Evolutionary conservation across 2,797 vertebrate genomes (phyloP).

Genomic region (Rhinoraja longicauda): DNA sequence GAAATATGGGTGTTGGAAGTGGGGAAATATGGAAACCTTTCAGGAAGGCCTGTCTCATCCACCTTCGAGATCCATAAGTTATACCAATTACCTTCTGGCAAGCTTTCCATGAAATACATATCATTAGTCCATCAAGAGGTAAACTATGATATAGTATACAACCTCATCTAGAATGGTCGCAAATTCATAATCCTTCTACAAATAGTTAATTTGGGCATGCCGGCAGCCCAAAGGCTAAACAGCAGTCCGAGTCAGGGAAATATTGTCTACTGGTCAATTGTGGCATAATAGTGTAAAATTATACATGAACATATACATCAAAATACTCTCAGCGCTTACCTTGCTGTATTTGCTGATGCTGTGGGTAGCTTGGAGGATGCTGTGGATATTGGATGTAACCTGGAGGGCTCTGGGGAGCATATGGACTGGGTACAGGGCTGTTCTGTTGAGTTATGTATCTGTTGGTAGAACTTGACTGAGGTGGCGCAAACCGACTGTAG

Average conservation of each 20-base stretch:
- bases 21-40: not conserved
- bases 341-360: conserved; percentile 88
- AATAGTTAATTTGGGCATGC: not conserved
- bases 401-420: conserved; percentile 89
- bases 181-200: not conserved
- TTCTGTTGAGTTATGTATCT: conserved; percentile 89
- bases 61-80: not conserved
- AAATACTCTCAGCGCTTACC: conserved; percentile 58
- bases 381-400: conserved; percentile 94
- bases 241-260: not conserved
- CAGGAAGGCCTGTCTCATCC: not conserved
- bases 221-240: not conserved
- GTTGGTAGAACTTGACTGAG: conserved; percentile 80
- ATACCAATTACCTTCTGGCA: not conserved
- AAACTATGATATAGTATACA: not conserved
- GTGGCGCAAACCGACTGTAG: conserved; percentile 82
- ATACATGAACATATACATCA: not conserved
- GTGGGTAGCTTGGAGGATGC: conserved; percentile 77
- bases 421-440: conserved; percentile 94
- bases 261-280: not conserved
- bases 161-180: not conserved
- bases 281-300: no score
- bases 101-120: not conserved
- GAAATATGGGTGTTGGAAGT: not conserved
- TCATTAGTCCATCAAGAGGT: not conserved